Evolutionary conservation across 2,113 vertebrate genomes (phyloP).

Genomic region (Planiliza haematocheilus): DNA sequence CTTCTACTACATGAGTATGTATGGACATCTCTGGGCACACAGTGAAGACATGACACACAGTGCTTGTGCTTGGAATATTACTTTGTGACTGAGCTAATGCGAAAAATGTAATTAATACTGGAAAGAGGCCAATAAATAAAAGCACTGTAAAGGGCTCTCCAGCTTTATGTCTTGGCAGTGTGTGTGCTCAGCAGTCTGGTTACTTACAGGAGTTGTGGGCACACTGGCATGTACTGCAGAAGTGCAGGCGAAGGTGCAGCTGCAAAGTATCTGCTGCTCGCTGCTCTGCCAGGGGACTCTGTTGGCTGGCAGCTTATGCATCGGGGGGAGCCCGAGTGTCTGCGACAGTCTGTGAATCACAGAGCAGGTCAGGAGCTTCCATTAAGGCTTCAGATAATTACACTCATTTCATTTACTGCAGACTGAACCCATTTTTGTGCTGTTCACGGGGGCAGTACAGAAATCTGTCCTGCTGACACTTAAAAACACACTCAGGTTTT

Average conservation of each 20-base stretch:
- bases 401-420: slow-evolving; percentile 13
- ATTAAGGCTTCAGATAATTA: slow-evolving; percentile 14
- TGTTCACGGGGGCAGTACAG: neutral
- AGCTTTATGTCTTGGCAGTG: neutral
- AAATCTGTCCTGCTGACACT: neutral
- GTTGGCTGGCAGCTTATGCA: slow-evolving; percentile 32
- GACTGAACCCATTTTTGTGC: neutral
- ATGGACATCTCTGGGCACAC: no score
- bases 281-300: slow-evolving; percentile 9
- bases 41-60: no score
- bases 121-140: no score
- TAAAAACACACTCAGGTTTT: neutral
- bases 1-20: no score
- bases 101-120: no score
- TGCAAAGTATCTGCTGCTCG: slow-evolving; percentile 63
- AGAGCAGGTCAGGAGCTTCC: slow-evolving; percentile 5
- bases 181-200: neutral
- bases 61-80: no score
- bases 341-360: slow-evolving; percentile 45
- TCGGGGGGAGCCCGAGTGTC: slow-evolving; percentile 1
- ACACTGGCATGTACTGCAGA: slow-evolving; percentile 79
- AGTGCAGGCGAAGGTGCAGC: slow-evolving; percentile 56
- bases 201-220: slow-evolving; percentile 79
- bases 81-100: no score
- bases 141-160: neutral